Percentiles rank a stretch among this genome's conserved stretches.
Evolutionary conservation across 2,888 invertebrate species (phyloP).

Genomic region (Drosophila longiperda): DNA sequence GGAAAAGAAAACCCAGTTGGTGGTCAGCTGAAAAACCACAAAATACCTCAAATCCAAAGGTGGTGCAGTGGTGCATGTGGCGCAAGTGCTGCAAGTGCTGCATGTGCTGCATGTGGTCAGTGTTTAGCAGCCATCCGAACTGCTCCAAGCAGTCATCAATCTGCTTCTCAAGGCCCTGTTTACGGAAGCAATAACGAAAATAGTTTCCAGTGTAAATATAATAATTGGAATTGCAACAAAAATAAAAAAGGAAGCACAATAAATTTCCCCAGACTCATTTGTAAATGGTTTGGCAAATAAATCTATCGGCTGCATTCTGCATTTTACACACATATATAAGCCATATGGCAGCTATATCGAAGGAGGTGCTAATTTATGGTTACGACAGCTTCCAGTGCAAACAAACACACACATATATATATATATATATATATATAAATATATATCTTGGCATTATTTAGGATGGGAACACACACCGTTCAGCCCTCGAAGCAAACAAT

Average conservation of each 20-base stretch:
- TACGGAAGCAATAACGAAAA: conserved; percentile 60
- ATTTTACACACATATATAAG: conserved; percentile 43
- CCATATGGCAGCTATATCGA: conserved; percentile 67
- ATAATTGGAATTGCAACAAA: conserved; percentile 49
- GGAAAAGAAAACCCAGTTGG: conserved; percentile 18
- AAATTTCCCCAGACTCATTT: conserved; percentile 60
- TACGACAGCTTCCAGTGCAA: conserved; percentile 57
- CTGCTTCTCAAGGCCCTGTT: conserved; percentile 40
- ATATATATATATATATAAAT: neutral
- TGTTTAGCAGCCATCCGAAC: conserved; percentile 8
- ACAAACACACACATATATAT: conserved; percentile 24
- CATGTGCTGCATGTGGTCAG: conserved; percentile 28
- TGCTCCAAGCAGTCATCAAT: conserved; percentile 25
- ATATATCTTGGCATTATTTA: conserved; percentile 58
- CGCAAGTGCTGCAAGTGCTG: neutral
- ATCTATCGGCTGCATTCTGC: conserved; percentile 64
- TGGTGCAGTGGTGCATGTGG: conserved; percentile 3
- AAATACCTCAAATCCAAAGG: conserved; percentile 18
- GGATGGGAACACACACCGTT: conserved; percentile 15
- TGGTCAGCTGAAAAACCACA: conserved; percentile 19
- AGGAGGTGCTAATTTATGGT: conserved; percentile 72
- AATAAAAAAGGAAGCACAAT: conserved; percentile 15
- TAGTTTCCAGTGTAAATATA: conserved; percentile 55
- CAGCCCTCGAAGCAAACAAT: conserved; percentile 40
- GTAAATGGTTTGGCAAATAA: conserved; percentile 66